Evolutionary conservation across 2,797 vertebrate genomes (phyloP), one percentile per base, ranked within the genome.

Genomic region (Micrastur ruficollis): DNA sequence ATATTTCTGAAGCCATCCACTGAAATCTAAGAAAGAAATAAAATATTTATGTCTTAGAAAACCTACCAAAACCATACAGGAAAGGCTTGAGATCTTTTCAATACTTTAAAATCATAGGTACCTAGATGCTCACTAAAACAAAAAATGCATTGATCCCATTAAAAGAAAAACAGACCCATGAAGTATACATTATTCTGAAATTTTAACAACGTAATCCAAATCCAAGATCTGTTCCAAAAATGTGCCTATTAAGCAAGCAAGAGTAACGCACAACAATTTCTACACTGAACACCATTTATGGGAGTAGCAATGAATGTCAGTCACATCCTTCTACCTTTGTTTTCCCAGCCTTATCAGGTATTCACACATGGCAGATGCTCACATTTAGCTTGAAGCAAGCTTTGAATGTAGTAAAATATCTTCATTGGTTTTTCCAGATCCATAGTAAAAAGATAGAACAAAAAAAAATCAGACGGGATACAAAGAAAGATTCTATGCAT

Each of bases 1-100:
- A 98, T 97, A 92, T 98, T 98, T 95, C 47, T 98, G 97, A 99
- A 99, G 65, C 98, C 98, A 93, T 98, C 98, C 91, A 98, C 98
- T 63, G 98, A 99, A 95, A 99, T 98, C 98, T 99, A 85, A 80
- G 92, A 76, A 79, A 67, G 67, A 75, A 93, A 93, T 8, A 21
- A 65, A 71, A 58, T 40, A 12, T 38, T 62, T 89, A 47, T 25
- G 3, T 75, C 21, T 59, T 83, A 90, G 50, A 21, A 89, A 83
- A 44, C 12, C 22, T 65, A 75, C 80, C 4, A 73, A 89, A 95
- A 55, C 22, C 66, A 38, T 58, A 71, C 7, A 81, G 61, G 82
- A 82, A 72, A 36, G 70, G 18, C 13, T 49, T 67, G 40, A 78
- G 27, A 58, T 67, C 5, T 62, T 65, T 67, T 44, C n/a, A 44